Evolutionary conservation across 2,797 vertebrate genomes (phyloP).

Genomic region (Catamblyrhynchus diadema): DNA sequence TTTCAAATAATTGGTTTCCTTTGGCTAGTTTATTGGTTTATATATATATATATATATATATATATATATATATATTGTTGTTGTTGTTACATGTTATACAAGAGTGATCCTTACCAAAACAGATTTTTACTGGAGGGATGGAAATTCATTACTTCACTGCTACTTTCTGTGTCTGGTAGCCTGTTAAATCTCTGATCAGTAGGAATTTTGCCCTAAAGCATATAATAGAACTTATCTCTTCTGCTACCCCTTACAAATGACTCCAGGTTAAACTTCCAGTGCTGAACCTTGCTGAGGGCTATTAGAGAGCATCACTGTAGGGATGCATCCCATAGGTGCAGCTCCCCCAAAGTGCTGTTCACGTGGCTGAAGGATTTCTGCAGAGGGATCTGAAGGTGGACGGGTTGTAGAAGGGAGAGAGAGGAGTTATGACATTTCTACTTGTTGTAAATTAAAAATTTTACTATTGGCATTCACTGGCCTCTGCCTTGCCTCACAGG

Average conservation of each 20-base stretch:
- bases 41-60: not conserved
- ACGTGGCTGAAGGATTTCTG: not conserved
- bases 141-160: not conserved
- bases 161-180: not conserved
- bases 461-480: not conserved
- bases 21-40: slow-evolving; percentile 7
- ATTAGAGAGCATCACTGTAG: not conserved
- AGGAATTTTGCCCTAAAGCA: not conserved
- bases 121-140: not conserved
- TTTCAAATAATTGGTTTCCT: not conserved
- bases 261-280: not conserved
- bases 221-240: not conserved
- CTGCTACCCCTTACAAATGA: not conserved
- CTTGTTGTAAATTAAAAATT: not conserved
- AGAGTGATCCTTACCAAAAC: not conserved
- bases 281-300: not conserved
- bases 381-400: not conserved
- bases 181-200: not conserved
- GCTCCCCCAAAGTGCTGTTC: not conserved
- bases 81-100: not conserved
- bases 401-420: not conserved
- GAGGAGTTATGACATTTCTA: not conserved
- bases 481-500: not conserved
- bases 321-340: not conserved
- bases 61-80: not conserved